Evolutionary conservation across 2,113 vertebrate genomes (phyloP), one percentile per base, ranked within the genome.

Genomic region (Semicossyphus pulcher): DNA sequence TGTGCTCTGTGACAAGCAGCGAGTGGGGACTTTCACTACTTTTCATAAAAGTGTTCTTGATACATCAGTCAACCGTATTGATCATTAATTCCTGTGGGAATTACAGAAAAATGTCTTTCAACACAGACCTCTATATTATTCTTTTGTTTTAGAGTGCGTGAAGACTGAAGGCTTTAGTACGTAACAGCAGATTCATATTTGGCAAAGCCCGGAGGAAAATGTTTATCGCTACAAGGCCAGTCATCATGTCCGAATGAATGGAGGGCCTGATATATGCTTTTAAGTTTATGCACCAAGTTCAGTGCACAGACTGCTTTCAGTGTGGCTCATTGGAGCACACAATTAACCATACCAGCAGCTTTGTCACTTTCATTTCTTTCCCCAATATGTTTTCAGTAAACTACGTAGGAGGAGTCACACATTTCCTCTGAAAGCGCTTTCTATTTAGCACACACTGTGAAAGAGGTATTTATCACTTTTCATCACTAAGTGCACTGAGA

Each of bases 221-320:
- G 51, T 80, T 83, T 34, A 21, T 72, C 51, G 41, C 39, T 21
- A 81, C 72, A 85, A 82, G n/a, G 76, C 25, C 5, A 45, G 12
- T 74, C 69, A 68, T 87, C 88, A 75, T 83, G 32, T 63, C 62
- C 8, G 52, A 18, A 20, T 53, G 52, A 74, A 25, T 7, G 1
- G 52, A 77, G 20, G 45, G 36, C 65, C 61, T 57, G 29, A 61
- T 65, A 68, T 53, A 32, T 21, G 16, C 54, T 72, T 77, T 83
- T 36, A 70, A 47, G 51, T 76, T 76, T 64, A 36, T 57, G 45
- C 56, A 37, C 34, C 20, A 20, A 10, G 32, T 54, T 73, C 23
- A 58, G 1, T 20, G 49, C 61, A 58, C 65, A 74, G 56, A 64
- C 3, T 1, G 28, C 26, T 81, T 52, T 25, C 73, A 78, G 31